Evolutionary conservation across 2,888 invertebrate species (phyloP), one percentile per base, ranked within the genome.

Genomic region (Hermodice carunculata): DNA sequence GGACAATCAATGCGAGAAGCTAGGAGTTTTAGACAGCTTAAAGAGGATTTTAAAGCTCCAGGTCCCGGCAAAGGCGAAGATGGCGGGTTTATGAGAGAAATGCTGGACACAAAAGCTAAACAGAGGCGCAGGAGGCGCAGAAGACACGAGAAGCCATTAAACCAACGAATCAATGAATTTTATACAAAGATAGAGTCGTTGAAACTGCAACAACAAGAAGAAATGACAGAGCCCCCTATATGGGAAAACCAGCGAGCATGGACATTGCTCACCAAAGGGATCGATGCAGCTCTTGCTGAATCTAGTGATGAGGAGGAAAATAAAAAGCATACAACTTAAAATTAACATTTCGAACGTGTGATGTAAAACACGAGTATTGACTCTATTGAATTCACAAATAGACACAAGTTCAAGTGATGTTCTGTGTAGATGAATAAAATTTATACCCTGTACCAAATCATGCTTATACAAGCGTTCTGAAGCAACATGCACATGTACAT

Each of bases 271-370:
- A 63, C 56, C 3, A 24, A 37, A 5, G 57, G 57, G 1, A 31
- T 32, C 3, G 48, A 57, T 19, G 63, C 51, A 1, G 63, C 63
- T 3, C 40, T 63, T 19, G 63, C 57, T 3, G 49, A 48, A 24
- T 63, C 63, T 4, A 63, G 63, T 26, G 63, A 63, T 11, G 63
- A 63, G 31, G 63, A 63, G 31, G 63, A 57, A 6, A 40, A 14
- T 34, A 46, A 46, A n/a, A n/a, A n/a, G n/a, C n/a, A n/a, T n/a
- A n/a, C n/a, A n/a, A n/a, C n/a, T n/a, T n/a, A n/a, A n/a, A n/a
- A n/a, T n/a, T n/a, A n/a, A n/a, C n/a, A n/a, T n/a, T n/a, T n/a
- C n/a, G n/a, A n/a, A n/a, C n/a, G n/a, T n/a, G n/a, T n/a, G n/a
- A n/a, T n/a, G n/a, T n/a, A n/a, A n/a, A n/a, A n/a, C n/a, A n/a